phyloP scores from a whole-genome alignment of 2,113 vertebrate species.

The Neomonachus schauinslandi region DNA sequence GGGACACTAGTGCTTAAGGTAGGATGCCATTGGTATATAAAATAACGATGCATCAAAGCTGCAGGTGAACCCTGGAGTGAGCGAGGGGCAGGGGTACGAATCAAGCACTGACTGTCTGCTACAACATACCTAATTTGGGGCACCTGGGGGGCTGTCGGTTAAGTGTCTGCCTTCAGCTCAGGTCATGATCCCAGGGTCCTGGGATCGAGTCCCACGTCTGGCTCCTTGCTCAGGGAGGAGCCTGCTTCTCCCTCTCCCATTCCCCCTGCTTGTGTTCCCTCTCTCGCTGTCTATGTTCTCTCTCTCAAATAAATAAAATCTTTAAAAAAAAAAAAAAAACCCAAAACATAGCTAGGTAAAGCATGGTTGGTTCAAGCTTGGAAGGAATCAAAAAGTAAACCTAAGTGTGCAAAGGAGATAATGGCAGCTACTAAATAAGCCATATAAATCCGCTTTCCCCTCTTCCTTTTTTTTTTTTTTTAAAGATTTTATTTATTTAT shows the following conservation, averaged over 20 bases:
- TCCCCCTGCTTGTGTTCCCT: neutral
- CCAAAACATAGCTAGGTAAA: neutral
- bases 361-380: neutral
- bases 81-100: neutral
- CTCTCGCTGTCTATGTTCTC: neutral
- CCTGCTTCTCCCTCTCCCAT: neutral
- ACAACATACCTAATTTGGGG: neutral
- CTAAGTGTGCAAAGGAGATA: neutral
- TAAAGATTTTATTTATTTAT: too few relatives aligned
- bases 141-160: neutral
- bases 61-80: neutral
- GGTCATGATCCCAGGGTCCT: neutral
- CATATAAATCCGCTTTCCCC: fast-evolving
- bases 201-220: neutral
- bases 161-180: neutral
- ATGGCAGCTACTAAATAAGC: neutral
- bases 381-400: neutral
- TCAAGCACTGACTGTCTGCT: neutral
- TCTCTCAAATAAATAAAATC: neutral
- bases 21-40: neutral
- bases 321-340: neutral
- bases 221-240: neutral
- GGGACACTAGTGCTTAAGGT: neutral
- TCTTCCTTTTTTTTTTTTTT: neutral
- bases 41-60: neutral